Evolutionary conservation across 2,888 invertebrate genomes (phyloP), one percentile per base, ranked within the genome.

Genomic region (Cephus runcator): DNA sequence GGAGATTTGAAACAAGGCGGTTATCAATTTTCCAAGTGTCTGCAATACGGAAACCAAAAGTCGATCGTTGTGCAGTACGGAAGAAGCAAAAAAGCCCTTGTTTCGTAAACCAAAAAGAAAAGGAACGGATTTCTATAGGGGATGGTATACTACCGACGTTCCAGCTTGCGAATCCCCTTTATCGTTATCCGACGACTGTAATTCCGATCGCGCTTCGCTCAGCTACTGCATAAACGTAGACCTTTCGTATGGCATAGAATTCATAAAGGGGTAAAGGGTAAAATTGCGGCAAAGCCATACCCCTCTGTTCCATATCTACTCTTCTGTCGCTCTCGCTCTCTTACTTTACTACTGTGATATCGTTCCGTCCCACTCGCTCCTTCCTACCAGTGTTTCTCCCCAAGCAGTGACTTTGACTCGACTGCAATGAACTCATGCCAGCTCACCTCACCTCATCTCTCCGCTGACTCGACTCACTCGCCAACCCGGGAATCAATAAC

Each of bases 401-500:
- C 31, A 71, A 71, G 31, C 31, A 71, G 71, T 71, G 71, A 71
- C 71, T 56, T 56, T 71, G 71, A 71, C 81, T 82, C 78, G 80
- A 82, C 82, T 82, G 81, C 80, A 82, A 83, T 78, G 81, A 83
- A 80, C 83, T 83, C 80, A 71, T 78, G 81, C 76, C 79, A 76
- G 75, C 81, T 79, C 81, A 75, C 79, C 75, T 77, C 78, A 76
- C 76, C 78, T 81, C 80, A 77, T 40, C 69, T 79, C 76, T 83
- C 75, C 80, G 77, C 78, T 79, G 78, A 85, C 80, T 71, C 71
- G 34, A 68, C 77, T 75, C 77, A 74, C 77, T 77, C 77, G 77
- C 85, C 88, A 83, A 88, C 83, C 84, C 83, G 89, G 88, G 90
- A 91, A 91, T 91, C 91, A 90, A 91, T 90, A 90, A 91, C 90